phyloP scores from a whole-genome alignment of 2,797 vertebrate genomes.

The Lagodon rhomboides region DNA sequence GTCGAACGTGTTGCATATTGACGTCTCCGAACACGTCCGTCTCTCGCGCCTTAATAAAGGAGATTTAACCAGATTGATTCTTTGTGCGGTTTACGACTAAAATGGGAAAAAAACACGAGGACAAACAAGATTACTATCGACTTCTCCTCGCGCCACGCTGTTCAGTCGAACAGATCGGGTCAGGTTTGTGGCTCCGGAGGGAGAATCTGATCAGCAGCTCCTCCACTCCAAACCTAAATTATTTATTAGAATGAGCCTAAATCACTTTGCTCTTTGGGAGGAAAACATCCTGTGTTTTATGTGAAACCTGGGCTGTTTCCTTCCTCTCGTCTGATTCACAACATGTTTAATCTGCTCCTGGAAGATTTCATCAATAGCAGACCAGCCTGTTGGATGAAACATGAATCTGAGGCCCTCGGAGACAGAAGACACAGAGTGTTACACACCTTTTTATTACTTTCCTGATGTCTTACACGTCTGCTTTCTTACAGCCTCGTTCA shows the following conservation, averaged over 20 bases:
- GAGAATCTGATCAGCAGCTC: background rate
- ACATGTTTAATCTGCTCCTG: conserved; percentile 11
- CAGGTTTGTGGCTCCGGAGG: background rate
- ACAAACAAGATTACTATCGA: conserved; percentile 1
- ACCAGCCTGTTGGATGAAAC: conserved; percentile 4
- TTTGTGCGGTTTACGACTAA: background rate
- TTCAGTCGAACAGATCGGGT: background rate
- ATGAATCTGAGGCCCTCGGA: background rate
- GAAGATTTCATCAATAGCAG: conserved; percentile 29
- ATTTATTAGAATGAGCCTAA: conserved; percentile 26
- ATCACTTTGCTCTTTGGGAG: conserved; percentile 16
- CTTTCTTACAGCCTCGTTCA: background rate
- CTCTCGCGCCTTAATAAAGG: background rate
- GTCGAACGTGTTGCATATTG: background rate
- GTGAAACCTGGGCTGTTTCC: conserved; percentile 34
- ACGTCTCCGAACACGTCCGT: background rate
- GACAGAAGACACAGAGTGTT: background rate
- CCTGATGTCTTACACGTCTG: background rate
- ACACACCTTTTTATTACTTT: background rate
- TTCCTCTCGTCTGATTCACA: conserved; percentile 16
- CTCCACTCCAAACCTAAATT: conserved; percentile 9
- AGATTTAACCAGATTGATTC: background rate
- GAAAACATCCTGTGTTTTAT: conserved; percentile 31
- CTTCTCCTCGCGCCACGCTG: background rate
- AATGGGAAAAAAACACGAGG: background rate